Base-by-base conservation (phyloP, 2,888 invertebrate species). In the Elmis aenea region DNA sequence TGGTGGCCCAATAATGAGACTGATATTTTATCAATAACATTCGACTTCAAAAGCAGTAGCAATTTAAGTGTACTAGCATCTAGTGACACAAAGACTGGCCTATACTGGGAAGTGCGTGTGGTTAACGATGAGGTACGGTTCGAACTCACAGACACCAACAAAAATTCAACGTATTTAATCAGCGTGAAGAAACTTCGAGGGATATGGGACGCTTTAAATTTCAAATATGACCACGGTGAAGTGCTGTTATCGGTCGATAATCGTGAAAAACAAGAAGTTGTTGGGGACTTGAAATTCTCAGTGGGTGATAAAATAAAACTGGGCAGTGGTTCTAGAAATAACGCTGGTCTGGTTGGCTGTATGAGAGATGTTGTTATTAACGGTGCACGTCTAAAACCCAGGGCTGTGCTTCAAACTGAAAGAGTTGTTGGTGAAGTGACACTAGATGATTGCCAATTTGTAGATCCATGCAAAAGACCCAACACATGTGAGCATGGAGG, bases 401-500 rank as follows among this genome's bases (percentile, higher is more conserved):
- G 75, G 42, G 58, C 60, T n/a, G 82, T 91, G 30, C 81, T 87
- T 46, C 85, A 87, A 62, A 86, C 87, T 3, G 83, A 87, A 54
- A 73, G 87, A 46, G 85, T 86, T 1, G 85, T 89, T 0, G 91
- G 91, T 2, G 89, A 90, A 67, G 89, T 92, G 6, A 90, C 91
- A 0, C 71, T 92, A 44, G 92, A 92, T 57, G 89, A 91, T 58
- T 92, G 92, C 61, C 80, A 86, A 59, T 86, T 91, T 58, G 85
- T 92, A 1, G 88, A 92, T 67, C 90, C 91, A 0, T 92, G 92
- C 58, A 83, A 83, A 20, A 72, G 90, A 43, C 91, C 91, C 0
- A 89, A 91, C 55, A 90, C 90, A 25, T 94, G 94, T 58, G 91
- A 93, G 57, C 93, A 95, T 60, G 90, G 85, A 1, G 93, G 92